Base-by-base conservation (phyloP, 2,888 invertebrate genomes). In the Pasiphila rectangulata region DNA sequence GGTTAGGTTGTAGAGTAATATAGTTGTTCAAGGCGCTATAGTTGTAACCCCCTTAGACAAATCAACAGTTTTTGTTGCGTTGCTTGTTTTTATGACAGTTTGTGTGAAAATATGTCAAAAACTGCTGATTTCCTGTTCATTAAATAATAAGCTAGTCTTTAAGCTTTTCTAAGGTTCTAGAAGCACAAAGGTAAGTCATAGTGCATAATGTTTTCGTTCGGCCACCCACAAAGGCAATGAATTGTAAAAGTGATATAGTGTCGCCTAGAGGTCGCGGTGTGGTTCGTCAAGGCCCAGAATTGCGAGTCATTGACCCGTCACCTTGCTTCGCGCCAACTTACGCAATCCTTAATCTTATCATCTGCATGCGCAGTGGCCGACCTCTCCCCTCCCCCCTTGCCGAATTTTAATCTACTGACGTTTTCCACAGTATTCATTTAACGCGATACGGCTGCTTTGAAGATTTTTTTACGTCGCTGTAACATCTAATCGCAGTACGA, bases 261-360 rank as follows among this genome's bases (percentile, higher is more conserved):
- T 78, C 72, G 68, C 67, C 74, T 80, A 79, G 80, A 87, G 84
- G 84, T 86, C 84, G 78, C 55, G 55, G 69, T 71, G 69, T 71
- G 79, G 78, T 76, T 72, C 68, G 79, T 69, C 87, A 86, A 87
- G 87, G 87, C 83, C 80, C 72, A 71, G 60, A 56, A 59, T 64
- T 69, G 64, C 71, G 73, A 79, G 87, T 86, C 87, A 84, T 72
- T 83, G 87, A 87, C 87, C 87, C 79, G 76, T 86, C 79, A 85
- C 87, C 87, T 88, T 87, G 85, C 76, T 68, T 75, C 79, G 79
- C 77, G 75, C 70, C 67, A 75, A 75, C 81, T 86, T 88, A 87
- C 87, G 87, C 87, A 88, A 88, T 81, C 75, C 65, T 75, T 83
- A 84, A 86, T 86, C 85, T 87, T 86, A 87, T 86, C 84, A 81